Conservation (phyloP, 2,888 invertebrate genomes). For the Peribatodes rhomboidaria region DNA sequence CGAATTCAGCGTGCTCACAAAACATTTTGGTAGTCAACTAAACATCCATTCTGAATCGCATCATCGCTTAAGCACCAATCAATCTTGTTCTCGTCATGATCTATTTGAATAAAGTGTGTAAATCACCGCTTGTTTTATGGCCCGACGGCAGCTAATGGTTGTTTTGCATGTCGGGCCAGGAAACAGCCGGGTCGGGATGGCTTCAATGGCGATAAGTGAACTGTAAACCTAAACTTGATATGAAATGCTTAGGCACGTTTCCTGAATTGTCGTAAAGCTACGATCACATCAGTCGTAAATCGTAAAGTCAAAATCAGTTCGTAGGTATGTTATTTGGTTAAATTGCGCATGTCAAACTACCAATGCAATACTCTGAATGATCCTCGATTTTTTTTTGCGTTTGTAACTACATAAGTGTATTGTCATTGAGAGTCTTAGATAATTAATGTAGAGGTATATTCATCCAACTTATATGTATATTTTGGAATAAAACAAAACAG, state of each 20-base stretch:
- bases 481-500: too few relatives aligned
- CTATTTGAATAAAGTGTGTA: constrained; percentile 36
- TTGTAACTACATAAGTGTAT: too few relatives aligned
- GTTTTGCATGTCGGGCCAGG: constrained; percentile 33
- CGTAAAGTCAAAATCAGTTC: too few relatives aligned
- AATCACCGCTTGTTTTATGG: constrained; percentile 37
- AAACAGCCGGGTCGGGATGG: constrained; percentile 27
- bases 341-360: too few relatives aligned
- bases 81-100: constrained; percentile 37
- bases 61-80: constrained; percentile 30
- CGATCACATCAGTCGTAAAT: too few relatives aligned
- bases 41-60: constrained; percentile 23
- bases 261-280: not conserved
- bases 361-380: too few relatives aligned
- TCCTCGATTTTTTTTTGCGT: too few relatives aligned
- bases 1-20: not conserved
- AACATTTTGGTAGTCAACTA: constrained; percentile 9
- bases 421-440: too few relatives aligned
- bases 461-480: too few relatives aligned
- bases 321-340: too few relatives aligned
- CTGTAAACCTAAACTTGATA: constrained; percentile 17
- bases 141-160: constrained; percentile 32
- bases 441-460: too few relatives aligned
- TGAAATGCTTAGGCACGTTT: constrained; percentile 5
- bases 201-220: constrained; percentile 27